Evolutionary conservation across 2,113 vertebrate species (phyloP), one percentile per base, ranked within the genome.

Genomic region (Zonotrichia leucophrys): DNA sequence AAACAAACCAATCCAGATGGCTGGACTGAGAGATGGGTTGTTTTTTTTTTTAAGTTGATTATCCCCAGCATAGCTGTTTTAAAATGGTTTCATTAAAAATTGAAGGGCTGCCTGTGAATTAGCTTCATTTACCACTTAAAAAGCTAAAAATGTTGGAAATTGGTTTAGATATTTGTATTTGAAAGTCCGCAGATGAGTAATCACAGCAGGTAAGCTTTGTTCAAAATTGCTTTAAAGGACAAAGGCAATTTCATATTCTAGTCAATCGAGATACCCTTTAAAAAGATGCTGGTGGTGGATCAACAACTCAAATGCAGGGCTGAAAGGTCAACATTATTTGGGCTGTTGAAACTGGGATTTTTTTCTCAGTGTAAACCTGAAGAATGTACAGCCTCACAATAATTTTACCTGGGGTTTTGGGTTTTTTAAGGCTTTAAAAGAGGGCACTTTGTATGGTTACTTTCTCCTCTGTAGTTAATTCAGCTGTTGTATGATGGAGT

Each of bases 201-300:
- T 91, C 93, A 78, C 89, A 95, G 86, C 90, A 95, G 84, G 88
- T 86, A 87, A 27, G 76, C 82, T 77, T 83, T 83, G 72, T 91
- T 92, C 78, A 60, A 63, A 93, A 93, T 95, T 84, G 42, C 90
- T 96, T 83, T 92, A 90, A 89, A 95, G 90, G 82, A 94, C 87
- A 90, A 80, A 95, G 60, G 76, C 83, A 91, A 88, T 93, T 97
- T 93, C 68, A 66, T 50, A 55, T 95, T 95, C 66, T 53, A 82
- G 79, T 88, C 22, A 23, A 62, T 91, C 0, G 0, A 87, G 87
- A 69, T 82, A 92, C 5, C 75, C 30, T 94, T 93, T 86, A 33
- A 60, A 80, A 68, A 89, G 62, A 39, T 60, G 53, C 47, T 69
- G 41, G 31, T 74, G 31, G 84, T 79, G 87, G 74, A 94, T 89